A percentile compares a stretch with the other conserved stretches of the same genome.
Conservation (phyloP, 2,888 invertebrate species). For the Caenorhabditis afra region DNA sequence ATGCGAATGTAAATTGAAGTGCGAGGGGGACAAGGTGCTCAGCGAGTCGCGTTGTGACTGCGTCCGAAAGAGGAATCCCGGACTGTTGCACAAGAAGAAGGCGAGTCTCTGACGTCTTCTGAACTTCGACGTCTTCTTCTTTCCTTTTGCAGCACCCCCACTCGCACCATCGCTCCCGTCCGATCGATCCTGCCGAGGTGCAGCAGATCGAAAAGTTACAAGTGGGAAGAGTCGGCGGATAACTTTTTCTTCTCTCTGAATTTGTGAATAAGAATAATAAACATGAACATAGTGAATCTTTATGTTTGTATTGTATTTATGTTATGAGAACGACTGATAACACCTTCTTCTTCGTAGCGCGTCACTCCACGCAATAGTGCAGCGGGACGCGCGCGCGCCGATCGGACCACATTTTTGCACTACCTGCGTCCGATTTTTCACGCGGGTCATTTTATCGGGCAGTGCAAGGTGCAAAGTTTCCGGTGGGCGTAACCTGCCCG, state of each 20-base stretch:
- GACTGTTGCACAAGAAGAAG: neutral
- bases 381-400: no score
- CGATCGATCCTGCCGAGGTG: constrained; percentile 32
- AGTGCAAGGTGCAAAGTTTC: no score
- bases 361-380: no score
- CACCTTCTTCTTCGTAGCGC: no score
- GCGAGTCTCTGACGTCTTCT: neutral
- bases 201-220: constrained; percentile 39
- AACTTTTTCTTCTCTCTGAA: neutral
- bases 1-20: constrained; percentile 48
- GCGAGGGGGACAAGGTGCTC: constrained; percentile 12
- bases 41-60: constrained; percentile 37
- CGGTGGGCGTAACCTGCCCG: no score
- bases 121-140: neutral
- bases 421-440: no score
- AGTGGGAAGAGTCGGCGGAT: constrained; percentile 35
- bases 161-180: constrained; percentile 12
- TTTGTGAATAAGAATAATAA: neutral
- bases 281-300: neutral
- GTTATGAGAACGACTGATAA: no score
- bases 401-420: no score
- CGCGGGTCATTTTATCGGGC: no score
- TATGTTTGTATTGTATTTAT: no score
- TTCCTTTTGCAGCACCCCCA: constrained; percentile 6
- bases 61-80: constrained; percentile 11